Conservation (phyloP, 2,797 vertebrate species). For the Labeo calbasu region DNA sequence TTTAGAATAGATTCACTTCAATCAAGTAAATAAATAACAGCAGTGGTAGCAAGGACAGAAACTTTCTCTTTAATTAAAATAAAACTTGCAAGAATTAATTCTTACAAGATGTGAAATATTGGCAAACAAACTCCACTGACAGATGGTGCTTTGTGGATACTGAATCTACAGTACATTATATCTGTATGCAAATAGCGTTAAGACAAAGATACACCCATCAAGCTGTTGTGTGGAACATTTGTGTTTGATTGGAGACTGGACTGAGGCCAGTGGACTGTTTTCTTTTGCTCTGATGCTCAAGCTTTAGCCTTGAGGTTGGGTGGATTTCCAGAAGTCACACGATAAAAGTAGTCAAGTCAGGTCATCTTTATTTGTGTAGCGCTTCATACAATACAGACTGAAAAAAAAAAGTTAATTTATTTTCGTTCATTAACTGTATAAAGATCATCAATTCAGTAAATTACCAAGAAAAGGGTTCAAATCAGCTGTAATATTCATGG, state of each 20-base stretch:
- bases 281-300: conserved; percentile 35
- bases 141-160: conserved; percentile 19
- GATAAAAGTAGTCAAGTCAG: not conserved
- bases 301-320: conserved; percentile 29
- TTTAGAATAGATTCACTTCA: not conserved
- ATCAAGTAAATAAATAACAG: not conserved
- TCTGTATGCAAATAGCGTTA: conserved; percentile 13
- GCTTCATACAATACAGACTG: not conserved
- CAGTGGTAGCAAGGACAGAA: not conserved
- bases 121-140: not conserved
- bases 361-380: not conserved
- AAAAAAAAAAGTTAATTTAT: not conserved
- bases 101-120: conserved; percentile 1
- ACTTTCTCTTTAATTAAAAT: not conserved
- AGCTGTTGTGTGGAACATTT: conserved; percentile 12
- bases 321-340: conserved; percentile 17
- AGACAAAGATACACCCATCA: not conserved
- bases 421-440: not conserved
- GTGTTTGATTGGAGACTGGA: conserved; percentile 11
- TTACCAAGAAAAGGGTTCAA: not conserved
- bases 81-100: not conserved
- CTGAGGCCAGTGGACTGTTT: conserved; percentile 27
- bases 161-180: not conserved
- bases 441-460: not conserved
- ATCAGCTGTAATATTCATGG: not conserved